A percentile compares a stretch with the other conserved stretches of the same genome.
These are phyloP conservation scores for Ceratosolen solmsi DNA, from an alignment of 1,140 invertebrate species.

Conservation along the genomic window DNA sequence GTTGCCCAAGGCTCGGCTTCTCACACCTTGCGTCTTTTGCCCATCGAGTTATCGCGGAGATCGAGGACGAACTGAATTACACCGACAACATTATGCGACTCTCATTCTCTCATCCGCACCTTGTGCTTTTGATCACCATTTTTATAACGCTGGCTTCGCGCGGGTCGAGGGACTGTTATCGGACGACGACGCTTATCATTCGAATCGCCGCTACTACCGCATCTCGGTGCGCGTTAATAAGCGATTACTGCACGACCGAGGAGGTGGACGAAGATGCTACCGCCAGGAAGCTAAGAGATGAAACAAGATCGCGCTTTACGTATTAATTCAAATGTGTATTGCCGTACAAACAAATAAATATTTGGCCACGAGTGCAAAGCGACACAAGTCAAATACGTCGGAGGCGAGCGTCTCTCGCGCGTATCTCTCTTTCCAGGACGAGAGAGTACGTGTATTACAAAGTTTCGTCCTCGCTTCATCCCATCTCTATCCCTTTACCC, in stretches of 20 bases:
- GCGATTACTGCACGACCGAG: neutral
- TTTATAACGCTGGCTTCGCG: neutral
- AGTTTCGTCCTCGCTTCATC: conserved; percentile 14
- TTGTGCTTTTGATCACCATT: neutral
- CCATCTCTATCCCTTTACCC: too few species aligned
- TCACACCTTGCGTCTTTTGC: too few species aligned
- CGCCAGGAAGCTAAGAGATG: neutral
- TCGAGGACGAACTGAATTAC: too few species aligned
- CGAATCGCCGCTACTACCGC: neutral
- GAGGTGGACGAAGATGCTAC: neutral
- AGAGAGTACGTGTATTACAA: neutral
- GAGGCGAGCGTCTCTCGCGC: neutral
- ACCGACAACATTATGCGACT: neutral
- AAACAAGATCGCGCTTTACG: conserved; percentile 22
- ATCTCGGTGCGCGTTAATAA: neutral
- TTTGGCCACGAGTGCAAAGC: conserved; percentile 67
- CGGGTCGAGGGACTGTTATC: conserved; percentile 62
- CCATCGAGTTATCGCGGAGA: too few species aligned
- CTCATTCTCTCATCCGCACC: neutral
- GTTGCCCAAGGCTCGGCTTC: neutral
- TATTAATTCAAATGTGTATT: conserved; percentile 63
- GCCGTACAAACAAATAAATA: conserved; percentile 70
- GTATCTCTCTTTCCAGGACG: neutral
- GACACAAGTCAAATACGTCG: conserved; percentile 63
- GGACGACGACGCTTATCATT: conserved; percentile 25